phyloP scores from a whole-genome alignment of 2,113 vertebrate species.

The Montifringilla adamsi region DNA sequence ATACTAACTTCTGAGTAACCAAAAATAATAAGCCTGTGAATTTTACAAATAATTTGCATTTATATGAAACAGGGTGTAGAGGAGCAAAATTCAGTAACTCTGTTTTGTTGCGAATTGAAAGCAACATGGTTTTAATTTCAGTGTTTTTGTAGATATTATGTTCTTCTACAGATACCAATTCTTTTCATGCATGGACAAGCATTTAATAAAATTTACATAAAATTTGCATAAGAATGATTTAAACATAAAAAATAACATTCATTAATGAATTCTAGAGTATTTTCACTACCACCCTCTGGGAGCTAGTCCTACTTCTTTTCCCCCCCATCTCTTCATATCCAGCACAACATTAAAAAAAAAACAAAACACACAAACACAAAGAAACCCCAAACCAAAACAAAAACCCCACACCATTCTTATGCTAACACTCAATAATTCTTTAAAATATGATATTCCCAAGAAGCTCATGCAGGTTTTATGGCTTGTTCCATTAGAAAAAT shows the following conservation, averaged over 20 bases:
- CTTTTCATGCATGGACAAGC: background rate
- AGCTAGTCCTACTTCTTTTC: background rate
- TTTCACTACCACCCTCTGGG: background rate
- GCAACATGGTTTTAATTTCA: background rate
- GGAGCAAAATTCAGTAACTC: background rate
- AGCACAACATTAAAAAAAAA: background rate
- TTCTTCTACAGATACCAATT: background rate
- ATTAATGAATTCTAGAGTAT: background rate
- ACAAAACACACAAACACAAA: background rate
- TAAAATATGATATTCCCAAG: background rate
- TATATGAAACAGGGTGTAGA: background rate
- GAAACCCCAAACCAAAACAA: background rate
- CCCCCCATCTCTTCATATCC: background rate
- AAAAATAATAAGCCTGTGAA: background rate
- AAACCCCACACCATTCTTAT: background rate
- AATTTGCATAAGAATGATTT: background rate
- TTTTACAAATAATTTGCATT: background rate
- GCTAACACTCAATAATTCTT: background rate
- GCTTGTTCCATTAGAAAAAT: background rate
- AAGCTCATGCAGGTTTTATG: background rate
- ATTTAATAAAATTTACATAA: background rate
- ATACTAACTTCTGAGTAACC: background rate
- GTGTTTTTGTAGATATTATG: background rate
- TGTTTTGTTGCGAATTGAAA: background rate
- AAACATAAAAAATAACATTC: background rate